Base-by-base conservation (phyloP, 2,888 invertebrate species). In the Prostheceraeus crozeri region DNA sequence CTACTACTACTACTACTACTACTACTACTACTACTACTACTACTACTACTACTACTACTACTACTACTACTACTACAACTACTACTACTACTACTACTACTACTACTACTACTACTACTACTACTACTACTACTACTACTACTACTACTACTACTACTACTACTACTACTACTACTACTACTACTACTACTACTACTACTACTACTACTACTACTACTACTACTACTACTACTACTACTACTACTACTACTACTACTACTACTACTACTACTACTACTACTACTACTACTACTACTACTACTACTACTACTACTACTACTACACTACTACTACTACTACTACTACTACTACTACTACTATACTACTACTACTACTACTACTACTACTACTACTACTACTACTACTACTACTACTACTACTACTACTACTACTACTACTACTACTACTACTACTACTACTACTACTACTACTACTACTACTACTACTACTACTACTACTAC, bases 1-100 rank as follows among this genome's bases (percentile, higher is more conserved):
- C 45, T 45, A 45, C 45, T 45, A 45, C 45, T 45, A 45, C 45
- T 45, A 45, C 45, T 45, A 45, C 45, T 45, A 45, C 45, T 45
- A 45, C 45, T 45, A 45, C 45, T 45, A 45, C 45, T 45, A 45
- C 45, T 45, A 45, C 45, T 45, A 45, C 45, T 45, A 45, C 45
- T 45, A 45, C 45, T 45, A 45, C 45, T 45, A 45, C 45, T 45
- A 45, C 45, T 45, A 45, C 45, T 45, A 45, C 45, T 45, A 45
- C 45, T 45, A 45, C 45, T 45, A 45, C 45, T 45, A 45, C 45
- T 45, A 45, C 45, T 45, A 45, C 45, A 11, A 45, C 45, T 45
- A 45, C 45, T 45, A 45, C 45, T 45, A 45, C 45, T 45, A 45
- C 45, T 45, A 45, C 45, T 45, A 45, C 45, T 45, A 45, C 45